Percentiles rank a stretch among this genome's conserved stretches.
These are phyloP conservation scores for Drosophila mauritiana DNA, from an alignment of 1,140 invertebrate genomes.

Conservation along the genomic window DNA sequence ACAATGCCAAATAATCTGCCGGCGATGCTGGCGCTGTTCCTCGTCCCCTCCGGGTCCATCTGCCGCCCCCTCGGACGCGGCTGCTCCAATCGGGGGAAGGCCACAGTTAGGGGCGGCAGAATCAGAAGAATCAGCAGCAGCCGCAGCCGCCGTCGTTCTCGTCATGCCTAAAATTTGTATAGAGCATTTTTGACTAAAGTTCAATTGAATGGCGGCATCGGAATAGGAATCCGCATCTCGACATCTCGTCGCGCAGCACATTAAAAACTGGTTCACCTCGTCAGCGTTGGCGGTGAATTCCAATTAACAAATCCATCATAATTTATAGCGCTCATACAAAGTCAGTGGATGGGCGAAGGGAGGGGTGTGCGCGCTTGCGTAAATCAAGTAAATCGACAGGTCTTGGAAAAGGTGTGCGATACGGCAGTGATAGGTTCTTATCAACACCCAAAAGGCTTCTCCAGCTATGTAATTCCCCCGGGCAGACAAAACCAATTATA, in stretches of 20 bases:
- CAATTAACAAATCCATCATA: constrained; percentile 82
- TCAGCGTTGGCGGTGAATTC: constrained; percentile 59
- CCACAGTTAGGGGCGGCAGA: constrained; percentile 38
- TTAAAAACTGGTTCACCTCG: constrained; percentile 68
- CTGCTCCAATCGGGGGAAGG: constrained; percentile 36
- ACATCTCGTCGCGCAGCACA: constrained; percentile 31
- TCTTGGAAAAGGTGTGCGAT: constrained; percentile 18
- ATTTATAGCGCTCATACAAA: constrained; percentile 75
- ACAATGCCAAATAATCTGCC: constrained; percentile 83
- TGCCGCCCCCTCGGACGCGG: constrained; percentile 17
- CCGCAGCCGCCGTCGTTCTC: constrained; percentile 25
- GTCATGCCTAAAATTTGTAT: constrained; percentile 50
- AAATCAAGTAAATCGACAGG: constrained; percentile 27
- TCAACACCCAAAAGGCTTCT: background rate
- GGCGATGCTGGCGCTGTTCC: constrained; percentile 59
- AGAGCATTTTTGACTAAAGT: constrained; percentile 62
- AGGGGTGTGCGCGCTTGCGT: constrained; percentile 36
- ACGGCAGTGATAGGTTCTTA: constrained; percentile 20
- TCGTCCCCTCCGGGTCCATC: constrained; percentile 5
- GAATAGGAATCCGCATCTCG: constrained; percentile 16
- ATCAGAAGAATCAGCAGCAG: constrained; percentile 13
- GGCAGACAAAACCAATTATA: background rate
- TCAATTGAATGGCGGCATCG: constrained; percentile 46
- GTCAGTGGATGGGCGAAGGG: constrained; percentile 16
- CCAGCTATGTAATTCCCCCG: background rate